These are phyloP conservation scores for Xiphias gladius DNA, from an alignment of 2,113 vertebrate genomes.

Conservation along the genomic window DNA sequence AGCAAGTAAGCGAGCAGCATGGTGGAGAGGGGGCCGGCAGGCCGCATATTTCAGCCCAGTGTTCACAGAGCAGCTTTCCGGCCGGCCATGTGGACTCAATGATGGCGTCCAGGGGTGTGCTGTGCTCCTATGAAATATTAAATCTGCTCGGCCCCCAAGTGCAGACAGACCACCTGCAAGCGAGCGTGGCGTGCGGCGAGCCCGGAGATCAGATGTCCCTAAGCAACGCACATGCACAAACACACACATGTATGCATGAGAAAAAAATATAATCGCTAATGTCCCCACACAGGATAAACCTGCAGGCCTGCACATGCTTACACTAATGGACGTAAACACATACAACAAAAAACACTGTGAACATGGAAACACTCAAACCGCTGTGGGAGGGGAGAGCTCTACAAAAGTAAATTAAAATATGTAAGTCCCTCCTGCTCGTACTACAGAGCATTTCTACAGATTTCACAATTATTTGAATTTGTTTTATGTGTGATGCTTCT, in stretches of 20 bases:
- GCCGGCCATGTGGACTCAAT: constrained; percentile 98
- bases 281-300: constrained; percentile 46
- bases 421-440: constrained; percentile 1
- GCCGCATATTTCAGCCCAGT: constrained; percentile 94
- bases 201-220: constrained; percentile 80
- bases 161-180: constrained; percentile 96
- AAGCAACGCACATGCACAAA: constrained; percentile 76
- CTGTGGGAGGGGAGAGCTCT: constrained; percentile 26
- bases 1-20: constrained; percentile 87
- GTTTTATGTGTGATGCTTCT: background rate
- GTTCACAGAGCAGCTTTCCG: constrained; percentile 96
- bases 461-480: constrained; percentile 10
- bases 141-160: constrained; percentile 90
- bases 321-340: constrained; percentile 67
- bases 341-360: constrained; percentile 39
- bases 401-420: constrained; percentile 4
- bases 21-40: constrained; percentile 87
- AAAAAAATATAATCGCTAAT: constrained; percentile 10
- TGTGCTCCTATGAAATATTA: constrained; percentile 97
- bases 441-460: constrained; percentile 15
- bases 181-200: constrained; percentile 81
- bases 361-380: constrained; percentile 57
- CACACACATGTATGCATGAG: constrained; percentile 44
- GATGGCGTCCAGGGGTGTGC: constrained; percentile 91
- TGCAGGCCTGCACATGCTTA: constrained; percentile 62